These are phyloP conservation scores for Porites rus DNA, from an alignment of 92 coral and sea anemone species.

Conservation along the genomic window DNA sequence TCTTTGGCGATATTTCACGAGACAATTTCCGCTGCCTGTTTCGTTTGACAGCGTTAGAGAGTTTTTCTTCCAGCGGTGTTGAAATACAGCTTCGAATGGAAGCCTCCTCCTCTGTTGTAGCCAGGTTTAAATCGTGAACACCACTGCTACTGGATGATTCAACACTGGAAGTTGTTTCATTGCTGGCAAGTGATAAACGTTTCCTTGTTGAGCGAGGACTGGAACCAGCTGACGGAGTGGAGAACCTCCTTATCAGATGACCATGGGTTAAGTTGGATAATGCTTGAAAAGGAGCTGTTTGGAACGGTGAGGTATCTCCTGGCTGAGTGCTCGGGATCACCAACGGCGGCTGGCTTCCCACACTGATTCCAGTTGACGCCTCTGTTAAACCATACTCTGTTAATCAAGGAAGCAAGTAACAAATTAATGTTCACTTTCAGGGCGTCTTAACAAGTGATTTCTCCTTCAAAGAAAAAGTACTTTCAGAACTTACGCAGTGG, in stretches of 20 bases:
- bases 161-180: constrained; percentile 73
- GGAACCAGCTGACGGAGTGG: constrained; percentile 50
- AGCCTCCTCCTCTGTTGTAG: constrained; percentile 73
- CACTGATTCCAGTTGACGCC: constrained; percentile 98
- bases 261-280: constrained; percentile 50
- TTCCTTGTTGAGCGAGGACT: constrained; percentile 68
- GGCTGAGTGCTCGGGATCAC: constrained; percentile 89
- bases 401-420: background rate
- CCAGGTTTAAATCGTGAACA: constrained; percentile 71
- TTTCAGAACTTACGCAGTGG: too few relatives aligned
- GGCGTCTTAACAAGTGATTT: too few relatives aligned
- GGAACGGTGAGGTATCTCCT: constrained; percentile 83
- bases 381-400: constrained; percentile 98
- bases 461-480: too few relatives aligned
- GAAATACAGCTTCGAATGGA: constrained; percentile 57
- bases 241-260: constrained; percentile 57
- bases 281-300: constrained; percentile 68
- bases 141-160: constrained; percentile 87
- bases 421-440: background rate
- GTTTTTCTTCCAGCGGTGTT: constrained; percentile 53
- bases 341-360: constrained; percentile 96
- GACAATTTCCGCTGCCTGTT: constrained; percentile 45
- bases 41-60: constrained; percentile 43
- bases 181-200: constrained; percentile 72
- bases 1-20: constrained; percentile 38